Evolutionary conservation across 2,113 vertebrate species (phyloP), one percentile per base, ranked within the genome.

Genomic region (Setophaga coronata): DNA sequence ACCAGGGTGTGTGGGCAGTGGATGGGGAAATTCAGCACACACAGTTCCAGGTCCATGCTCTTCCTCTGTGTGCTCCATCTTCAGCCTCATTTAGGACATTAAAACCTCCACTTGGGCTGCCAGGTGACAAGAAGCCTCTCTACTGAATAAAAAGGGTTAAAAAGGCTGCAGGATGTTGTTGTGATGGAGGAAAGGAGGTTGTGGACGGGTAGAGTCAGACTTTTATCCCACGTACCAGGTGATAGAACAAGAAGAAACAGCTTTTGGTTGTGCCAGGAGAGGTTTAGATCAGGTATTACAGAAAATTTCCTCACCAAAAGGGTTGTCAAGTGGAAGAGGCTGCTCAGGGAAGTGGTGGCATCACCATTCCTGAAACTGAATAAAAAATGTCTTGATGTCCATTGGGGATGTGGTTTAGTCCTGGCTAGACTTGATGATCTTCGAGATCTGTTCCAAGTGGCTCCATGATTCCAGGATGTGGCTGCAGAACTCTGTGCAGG

Each of bases 231-330:
- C 36, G 36, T 38, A 38, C 25, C 62, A 54, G 26, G 34, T 6
- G 48, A 45, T 0, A 8, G 51, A 62, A 56, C 47, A 36, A 42
- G 31, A 48, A 48, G 6, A 77, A 70, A 14, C 9, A 62, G 26
- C 21, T 33, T 77, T 40, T 8, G 9, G 1, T 20, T 43, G 71
- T 70, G 31, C 56, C 48, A 83, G 48, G 42, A 31, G 56, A 62
- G 56, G 21, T 83, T 77, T 25, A 19, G 15, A 4, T n/a, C 0
- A 0, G 54, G 4, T 9, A 12, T 36, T 6, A 23, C 0, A 3
- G 34, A 69, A 48, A 48, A 56, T 7, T 31, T 42, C 62, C 42
- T 48, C 62, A 56, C 56, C 33, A 18, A 6, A 70, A 42, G 9
- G 4, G 21, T 2, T 56, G 7, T 2, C 34, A 14, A 77, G 31